These are phyloP conservation scores for Cryptoprocta ferox DNA, from an alignment of 2,797 vertebrate genomes.

Conservation along the genomic window DNA sequence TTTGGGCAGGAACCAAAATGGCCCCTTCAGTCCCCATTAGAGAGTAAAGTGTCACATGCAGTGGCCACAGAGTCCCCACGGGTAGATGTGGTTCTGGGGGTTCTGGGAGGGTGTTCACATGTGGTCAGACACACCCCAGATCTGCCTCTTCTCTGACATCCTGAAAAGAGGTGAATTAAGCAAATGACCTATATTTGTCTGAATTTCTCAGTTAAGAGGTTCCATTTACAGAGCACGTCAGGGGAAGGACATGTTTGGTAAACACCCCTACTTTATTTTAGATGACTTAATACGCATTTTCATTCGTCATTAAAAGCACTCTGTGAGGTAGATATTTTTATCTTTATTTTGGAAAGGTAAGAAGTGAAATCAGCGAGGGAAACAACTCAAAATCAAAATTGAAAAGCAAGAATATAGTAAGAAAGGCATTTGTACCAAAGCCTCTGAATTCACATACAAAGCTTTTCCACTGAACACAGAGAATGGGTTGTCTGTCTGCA, in stretches of 20 bases:
- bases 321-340: background rate
- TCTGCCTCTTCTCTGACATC: background rate
- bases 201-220: background rate
- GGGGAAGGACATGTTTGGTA: background rate
- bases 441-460: background rate
- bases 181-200: background rate
- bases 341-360: background rate
- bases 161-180: background rate
- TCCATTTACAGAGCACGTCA: background rate
- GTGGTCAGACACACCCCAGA: background rate
- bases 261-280: background rate
- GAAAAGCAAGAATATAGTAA: background rate
- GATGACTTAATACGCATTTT: background rate
- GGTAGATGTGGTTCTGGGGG: too few species aligned
- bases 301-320: background rate
- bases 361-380: background rate
- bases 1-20: too few species aligned
- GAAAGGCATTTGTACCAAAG: rapidly evolving
- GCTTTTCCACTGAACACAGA: rapidly evolving
- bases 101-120: background rate
- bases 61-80: rapidly evolving
- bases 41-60: background rate
- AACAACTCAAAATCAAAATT: background rate
- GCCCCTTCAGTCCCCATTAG: too few species aligned
- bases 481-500: too few species aligned